These are phyloP conservation scores for Spinus pinus DNA, from an alignment of 2,797 vertebrate species.

Conservation along the genomic window DNA sequence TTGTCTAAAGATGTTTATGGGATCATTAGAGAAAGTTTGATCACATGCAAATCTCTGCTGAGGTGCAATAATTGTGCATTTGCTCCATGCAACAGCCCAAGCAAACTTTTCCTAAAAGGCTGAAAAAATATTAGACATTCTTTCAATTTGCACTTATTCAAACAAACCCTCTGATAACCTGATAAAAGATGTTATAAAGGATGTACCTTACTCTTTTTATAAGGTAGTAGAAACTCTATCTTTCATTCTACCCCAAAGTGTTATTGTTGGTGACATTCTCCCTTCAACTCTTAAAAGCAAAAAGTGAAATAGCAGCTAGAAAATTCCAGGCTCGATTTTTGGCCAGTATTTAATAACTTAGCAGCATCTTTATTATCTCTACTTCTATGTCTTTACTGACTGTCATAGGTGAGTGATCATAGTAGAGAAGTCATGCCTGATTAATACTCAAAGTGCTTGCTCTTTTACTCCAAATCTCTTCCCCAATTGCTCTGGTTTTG, in stretches of 20 bases:
- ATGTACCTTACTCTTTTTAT: background rate
- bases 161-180: background rate
- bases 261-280: background rate
- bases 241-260: background rate
- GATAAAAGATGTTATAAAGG: background rate
- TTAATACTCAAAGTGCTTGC: background rate
- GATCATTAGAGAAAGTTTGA: background rate
- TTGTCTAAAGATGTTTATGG: background rate
- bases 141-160: background rate
- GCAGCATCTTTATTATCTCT: background rate
- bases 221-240: background rate
- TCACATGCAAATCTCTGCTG: background rate
- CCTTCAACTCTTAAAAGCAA: background rate
- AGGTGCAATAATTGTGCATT: background rate
- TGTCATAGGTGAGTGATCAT: background rate
- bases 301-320: background rate
- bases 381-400: background rate
- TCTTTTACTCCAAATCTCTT: background rate
- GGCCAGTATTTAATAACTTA: background rate
- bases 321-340: background rate
- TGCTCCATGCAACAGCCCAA: background rate
- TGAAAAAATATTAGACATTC: background rate
- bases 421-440: background rate
- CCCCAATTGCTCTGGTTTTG: background rate
- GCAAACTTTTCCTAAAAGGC: background rate